A percentile compares a stretch with the other conserved stretches of the same genome.
These are phyloP conservation scores for Mythimna impura DNA, from an alignment of 2,888 invertebrate genomes.

Conservation along the genomic window DNA sequence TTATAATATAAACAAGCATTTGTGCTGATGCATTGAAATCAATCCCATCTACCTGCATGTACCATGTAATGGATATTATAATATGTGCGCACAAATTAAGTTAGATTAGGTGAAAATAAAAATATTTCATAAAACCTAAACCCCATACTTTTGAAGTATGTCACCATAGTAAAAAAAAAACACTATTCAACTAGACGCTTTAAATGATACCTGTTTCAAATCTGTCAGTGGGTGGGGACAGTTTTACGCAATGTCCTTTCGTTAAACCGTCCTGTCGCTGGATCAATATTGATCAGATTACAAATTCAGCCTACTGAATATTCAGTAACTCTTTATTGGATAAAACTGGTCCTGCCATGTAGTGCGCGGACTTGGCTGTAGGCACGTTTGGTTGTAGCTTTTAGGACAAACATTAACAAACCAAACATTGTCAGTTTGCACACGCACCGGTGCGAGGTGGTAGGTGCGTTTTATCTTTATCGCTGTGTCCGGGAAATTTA, in stretches of 20 bases:
- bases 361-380: slow-evolving; percentile 3
- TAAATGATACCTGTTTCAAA: too few relatives aligned
- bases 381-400: slow-evolving; percentile 13
- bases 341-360: slow-evolving; percentile 5
- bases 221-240: too few relatives aligned
- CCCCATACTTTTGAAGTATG: too few relatives aligned
- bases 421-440: slow-evolving; percentile 39
- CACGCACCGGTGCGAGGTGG: slow-evolving; percentile 35
- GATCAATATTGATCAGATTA: slow-evolving; percentile 6
- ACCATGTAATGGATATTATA: too few relatives aligned
- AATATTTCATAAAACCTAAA: too few relatives aligned
- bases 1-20: too few relatives aligned
- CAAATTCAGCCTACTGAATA: slow-evolving; percentile 21
- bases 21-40: too few relatives aligned
- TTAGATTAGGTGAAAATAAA: too few relatives aligned
- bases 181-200: too few relatives aligned
- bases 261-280: neutral
- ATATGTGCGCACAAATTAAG: too few relatives aligned
- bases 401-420: slow-evolving; percentile 29
- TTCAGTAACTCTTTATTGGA: slow-evolving; percentile 2
- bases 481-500: slow-evolving; percentile 84
- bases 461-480: slow-evolving; percentile 78
- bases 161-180: too few relatives aligned
- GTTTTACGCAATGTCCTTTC: neutral
- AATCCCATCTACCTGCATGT: too few relatives aligned